These are phyloP conservation scores for Teleopsis dalmanni DNA, from an alignment of 1,140 invertebrate species.

Conservation along the genomic window DNA sequence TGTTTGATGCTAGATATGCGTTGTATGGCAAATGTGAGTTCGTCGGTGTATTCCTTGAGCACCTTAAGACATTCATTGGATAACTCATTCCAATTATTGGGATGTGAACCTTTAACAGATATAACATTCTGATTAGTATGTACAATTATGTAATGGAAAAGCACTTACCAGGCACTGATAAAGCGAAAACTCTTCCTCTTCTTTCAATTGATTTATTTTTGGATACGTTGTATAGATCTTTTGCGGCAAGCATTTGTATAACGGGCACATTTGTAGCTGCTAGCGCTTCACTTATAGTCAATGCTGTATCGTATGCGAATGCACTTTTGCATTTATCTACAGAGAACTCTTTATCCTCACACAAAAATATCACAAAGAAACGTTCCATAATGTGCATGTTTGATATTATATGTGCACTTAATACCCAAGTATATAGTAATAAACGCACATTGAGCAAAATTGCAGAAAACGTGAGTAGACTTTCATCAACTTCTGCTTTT, in stretches of 20 bases:
- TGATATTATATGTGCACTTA: conserved; percentile 58
- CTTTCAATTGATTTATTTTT: conserved; percentile 49
- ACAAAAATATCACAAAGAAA: conserved; percentile 61
- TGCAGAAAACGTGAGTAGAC: conserved; percentile 19
- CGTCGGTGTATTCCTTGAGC: conserved; percentile 54
- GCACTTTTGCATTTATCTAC: conserved; percentile 38
- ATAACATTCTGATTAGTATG: conserved; percentile 21
- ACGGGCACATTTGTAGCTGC: conserved; percentile 51
- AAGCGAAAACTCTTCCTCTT: conserved; percentile 55
- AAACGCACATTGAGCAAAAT: conserved; percentile 35
- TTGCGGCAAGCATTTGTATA: conserved; percentile 61
- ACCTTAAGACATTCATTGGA: conserved; percentile 52
- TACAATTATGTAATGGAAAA: background rate
- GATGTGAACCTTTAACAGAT: conserved; percentile 52
- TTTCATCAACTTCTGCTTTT: conserved; percentile 23
- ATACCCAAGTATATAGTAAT: conserved; percentile 58
- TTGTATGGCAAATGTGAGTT: conserved; percentile 51
- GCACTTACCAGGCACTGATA: conserved; percentile 57
- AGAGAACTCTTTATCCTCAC: conserved; percentile 57
- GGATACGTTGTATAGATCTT: conserved; percentile 58
- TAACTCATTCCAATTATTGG: conserved; percentile 69
- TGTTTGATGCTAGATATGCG: conserved; percentile 38
- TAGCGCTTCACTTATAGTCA: conserved; percentile 52
- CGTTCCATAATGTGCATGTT: conserved; percentile 60
- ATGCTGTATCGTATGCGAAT: conserved; percentile 8